phyloP scores from a whole-genome alignment of 2,797 vertebrate genomes.

The Platalea minor region DNA sequence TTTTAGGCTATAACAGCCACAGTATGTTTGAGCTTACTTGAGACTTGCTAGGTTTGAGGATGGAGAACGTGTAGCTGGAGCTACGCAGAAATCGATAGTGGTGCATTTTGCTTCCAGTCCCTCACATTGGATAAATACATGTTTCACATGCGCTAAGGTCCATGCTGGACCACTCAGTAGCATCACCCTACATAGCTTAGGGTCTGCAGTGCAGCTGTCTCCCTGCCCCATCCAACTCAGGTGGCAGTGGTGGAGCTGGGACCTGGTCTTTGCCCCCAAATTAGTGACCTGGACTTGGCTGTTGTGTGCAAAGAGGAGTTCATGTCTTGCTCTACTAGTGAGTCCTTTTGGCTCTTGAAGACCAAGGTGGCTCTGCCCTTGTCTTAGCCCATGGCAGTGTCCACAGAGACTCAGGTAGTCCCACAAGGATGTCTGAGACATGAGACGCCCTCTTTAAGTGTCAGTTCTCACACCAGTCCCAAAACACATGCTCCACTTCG shows the following conservation, averaged over 20 bases:
- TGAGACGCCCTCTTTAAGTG: not conserved
- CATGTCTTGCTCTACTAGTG: not conserved
- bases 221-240: not conserved
- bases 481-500: not conserved
- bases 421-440: not conserved
- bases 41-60: not conserved
- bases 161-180: rapidly evolving
- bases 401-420: rapidly evolving
- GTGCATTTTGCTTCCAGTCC: not conserved
- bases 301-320: not conserved
- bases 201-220: not conserved
- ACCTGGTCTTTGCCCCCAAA: not conserved
- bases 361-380: not conserved
- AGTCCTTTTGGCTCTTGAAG: not conserved
- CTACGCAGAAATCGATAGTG: not conserved
- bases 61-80: not conserved
- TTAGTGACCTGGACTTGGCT: not conserved
- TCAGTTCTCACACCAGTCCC: not conserved
- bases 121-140: rapidly evolving
- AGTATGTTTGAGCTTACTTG: not conserved
- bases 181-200: not conserved
- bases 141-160: not conserved
- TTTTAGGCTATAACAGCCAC: not conserved
- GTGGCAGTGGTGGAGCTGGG: not conserved
- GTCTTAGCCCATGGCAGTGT: not conserved